These are phyloP conservation scores for Bombus pascuorum DNA, from an alignment of 1,140 invertebrate species.

Conservation along the genomic window DNA sequence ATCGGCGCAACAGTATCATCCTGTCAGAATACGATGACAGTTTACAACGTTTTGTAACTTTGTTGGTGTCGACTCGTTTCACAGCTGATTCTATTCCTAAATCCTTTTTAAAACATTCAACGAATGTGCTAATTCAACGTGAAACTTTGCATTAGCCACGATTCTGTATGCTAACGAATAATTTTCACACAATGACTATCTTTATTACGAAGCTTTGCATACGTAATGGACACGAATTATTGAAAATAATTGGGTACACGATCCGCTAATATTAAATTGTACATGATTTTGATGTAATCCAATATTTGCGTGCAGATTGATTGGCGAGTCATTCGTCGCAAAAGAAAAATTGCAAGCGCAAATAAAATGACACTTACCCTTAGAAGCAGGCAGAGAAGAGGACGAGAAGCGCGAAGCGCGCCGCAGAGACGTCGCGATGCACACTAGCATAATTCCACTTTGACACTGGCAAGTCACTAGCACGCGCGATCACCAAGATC, in stretches of 20 bases:
- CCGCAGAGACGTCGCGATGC: background rate
- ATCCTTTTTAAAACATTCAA: no score
- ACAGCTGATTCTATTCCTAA: no score
- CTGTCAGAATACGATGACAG: background rate
- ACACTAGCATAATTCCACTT: conserved; percentile 41
- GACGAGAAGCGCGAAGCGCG: background rate
- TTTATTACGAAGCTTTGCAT: no score
- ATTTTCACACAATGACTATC: no score
- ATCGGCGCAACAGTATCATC: background rate
- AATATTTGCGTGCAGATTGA: background rate
- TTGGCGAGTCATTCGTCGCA: background rate
- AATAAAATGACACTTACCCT: conserved; percentile 28
- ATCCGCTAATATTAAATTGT: no score
- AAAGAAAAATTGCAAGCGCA: background rate
- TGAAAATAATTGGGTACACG: no score
- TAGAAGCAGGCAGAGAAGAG: background rate
- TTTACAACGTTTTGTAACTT: background rate
- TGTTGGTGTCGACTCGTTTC: no score
- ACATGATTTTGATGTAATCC: background rate
- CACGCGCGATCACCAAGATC: conserved; percentile 50
- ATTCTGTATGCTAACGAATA: no score
- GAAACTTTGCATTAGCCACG: no score
- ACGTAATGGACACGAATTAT: no score
- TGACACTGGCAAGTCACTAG: conserved; percentile 56
- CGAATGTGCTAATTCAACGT: no score